phyloP scores from a whole-genome alignment of 2,113 vertebrate species.

The Platysteira castanea region DNA sequence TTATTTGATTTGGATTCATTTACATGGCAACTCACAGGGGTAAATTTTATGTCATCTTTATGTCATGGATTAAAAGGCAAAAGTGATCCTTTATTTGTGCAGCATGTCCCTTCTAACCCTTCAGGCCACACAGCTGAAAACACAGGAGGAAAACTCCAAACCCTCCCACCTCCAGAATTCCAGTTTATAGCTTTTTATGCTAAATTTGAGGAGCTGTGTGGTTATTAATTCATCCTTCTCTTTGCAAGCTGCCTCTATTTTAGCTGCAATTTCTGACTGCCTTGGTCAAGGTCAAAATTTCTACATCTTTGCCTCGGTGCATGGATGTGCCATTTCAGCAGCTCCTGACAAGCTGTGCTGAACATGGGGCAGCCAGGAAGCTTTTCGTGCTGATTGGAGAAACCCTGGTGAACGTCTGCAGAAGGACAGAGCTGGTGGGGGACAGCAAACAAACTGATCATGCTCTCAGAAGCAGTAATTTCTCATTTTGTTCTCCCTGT shows the following conservation, averaged over 20 bases:
- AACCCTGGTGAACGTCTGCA: background rate
- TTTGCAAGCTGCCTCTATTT: background rate
- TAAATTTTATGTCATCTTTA: slow-evolving; percentile 5
- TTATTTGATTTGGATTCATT: slow-evolving; percentile 38
- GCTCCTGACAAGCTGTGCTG: background rate
- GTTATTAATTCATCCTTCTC: background rate
- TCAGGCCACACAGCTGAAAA: background rate
- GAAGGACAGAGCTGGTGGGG: background rate
- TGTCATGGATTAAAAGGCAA: background rate
- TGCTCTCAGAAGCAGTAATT: background rate
- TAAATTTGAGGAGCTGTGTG: background rate
- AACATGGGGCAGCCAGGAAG: background rate
- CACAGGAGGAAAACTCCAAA: background rate
- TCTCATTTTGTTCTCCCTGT: background rate
- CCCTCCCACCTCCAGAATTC: background rate
- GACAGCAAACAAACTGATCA: background rate
- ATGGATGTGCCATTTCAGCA: background rate
- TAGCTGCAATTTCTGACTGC: background rate
- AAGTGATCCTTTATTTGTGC: background rate
- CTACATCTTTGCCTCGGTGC: background rate
- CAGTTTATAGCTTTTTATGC: background rate
- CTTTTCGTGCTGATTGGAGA: background rate
- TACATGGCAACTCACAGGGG: background rate
- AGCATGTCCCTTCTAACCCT: background rate
- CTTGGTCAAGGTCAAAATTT: background rate